Evolutionary conservation across 2,888 invertebrate species (phyloP), one percentile per base, ranked within the genome.

Genomic region (Dicycla oo): DNA sequence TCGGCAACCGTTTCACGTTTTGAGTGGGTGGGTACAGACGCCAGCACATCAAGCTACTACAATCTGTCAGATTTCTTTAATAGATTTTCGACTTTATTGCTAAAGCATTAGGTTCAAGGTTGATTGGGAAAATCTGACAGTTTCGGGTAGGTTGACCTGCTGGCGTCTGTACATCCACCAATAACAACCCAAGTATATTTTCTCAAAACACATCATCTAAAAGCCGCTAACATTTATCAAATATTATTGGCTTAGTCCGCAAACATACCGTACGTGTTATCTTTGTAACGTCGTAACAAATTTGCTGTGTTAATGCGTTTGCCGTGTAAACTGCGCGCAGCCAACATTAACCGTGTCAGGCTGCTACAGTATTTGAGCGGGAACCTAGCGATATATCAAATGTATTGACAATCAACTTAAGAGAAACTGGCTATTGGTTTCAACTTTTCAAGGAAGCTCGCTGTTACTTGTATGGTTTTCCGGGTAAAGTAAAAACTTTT

Each of bases 281-380:
- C 87, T 87, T 88, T 85, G 82, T 80, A 80, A 78, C 82, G 88
- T 88, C 83, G 84, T 79, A 73, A 87, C 88, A 88, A 87, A 87
- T 88, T 86, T 86, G 84, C 72, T 82, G 85, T 82, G 87, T 82
- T 90, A 90, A 90, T 90, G 90, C 88, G 86, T 89, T 90, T 89
- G 83, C 86, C 86, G 85, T 90, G 90, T 90, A 88, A 85, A 88
- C 88, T 87, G 81, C 58, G 79, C 80, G 47, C 80, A 30, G 70
- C 78, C 70, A 65, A 77, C 88, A 87, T 88, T 88, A 87, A 81
- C 82, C 30, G 57, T 73, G 66, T 71, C 85, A 82, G 85, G 82
- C 81, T 83, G 84, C 83, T 84, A 82, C 85, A 83, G 87, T 86
- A 85, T 83, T 80, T 81, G 83, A 81, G 78, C 84, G 85, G 69